Percentiles rank a stretch among this genome's conserved stretches.
These are phyloP conservation scores for Drosophila suboccidentalis DNA, from an alignment of 2,888 invertebrate species.

Conservation along the genomic window DNA sequence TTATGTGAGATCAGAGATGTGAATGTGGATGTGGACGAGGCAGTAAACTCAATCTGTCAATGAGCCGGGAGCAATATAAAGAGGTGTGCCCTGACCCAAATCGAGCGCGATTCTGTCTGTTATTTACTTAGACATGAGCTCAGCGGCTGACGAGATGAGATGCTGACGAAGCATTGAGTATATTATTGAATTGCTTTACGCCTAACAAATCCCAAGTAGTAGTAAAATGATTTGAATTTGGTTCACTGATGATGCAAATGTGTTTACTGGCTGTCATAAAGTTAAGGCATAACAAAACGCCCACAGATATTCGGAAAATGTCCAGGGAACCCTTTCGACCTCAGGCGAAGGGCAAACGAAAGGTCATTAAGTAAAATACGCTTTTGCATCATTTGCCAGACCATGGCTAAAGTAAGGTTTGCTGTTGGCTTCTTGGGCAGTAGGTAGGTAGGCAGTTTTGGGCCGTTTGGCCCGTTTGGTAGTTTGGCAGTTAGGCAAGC, in stretches of 20 bases:
- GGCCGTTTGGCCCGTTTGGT: not conserved
- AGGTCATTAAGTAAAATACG: conserved; percentile 49
- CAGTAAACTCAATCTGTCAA: conserved; percentile 47
- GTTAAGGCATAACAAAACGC: conserved; percentile 48
- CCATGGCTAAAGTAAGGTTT: conserved; percentile 35
- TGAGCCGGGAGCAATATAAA: conserved; percentile 61
- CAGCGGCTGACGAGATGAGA: conserved; percentile 38
- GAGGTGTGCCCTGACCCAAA: conserved; percentile 78
- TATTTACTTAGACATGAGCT: conserved; percentile 70
- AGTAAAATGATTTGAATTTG: conserved; percentile 45
- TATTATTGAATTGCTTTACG: conserved; percentile 34
- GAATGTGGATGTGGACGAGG: conserved; percentile 26
- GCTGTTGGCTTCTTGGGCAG: conserved; percentile 15
- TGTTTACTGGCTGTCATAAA: conserved; percentile 31
- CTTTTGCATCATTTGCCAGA: conserved; percentile 64
- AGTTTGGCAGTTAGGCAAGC: conserved; percentile 12
- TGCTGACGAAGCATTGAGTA: conserved; percentile 46
- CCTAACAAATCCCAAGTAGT: conserved; percentile 19
- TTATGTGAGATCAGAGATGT: conserved; percentile 46
- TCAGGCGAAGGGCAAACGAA: conserved; percentile 16
- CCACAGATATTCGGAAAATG: conserved; percentile 24
- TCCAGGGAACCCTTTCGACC: conserved; percentile 43
- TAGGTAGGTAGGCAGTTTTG: conserved; percentile 16
- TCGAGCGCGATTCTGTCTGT: conserved; percentile 43
- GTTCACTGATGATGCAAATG: conserved; percentile 46